Evolutionary conservation across 2,888 invertebrate genomes (phyloP).

Genomic region (Aphodius sticticus): DNA sequence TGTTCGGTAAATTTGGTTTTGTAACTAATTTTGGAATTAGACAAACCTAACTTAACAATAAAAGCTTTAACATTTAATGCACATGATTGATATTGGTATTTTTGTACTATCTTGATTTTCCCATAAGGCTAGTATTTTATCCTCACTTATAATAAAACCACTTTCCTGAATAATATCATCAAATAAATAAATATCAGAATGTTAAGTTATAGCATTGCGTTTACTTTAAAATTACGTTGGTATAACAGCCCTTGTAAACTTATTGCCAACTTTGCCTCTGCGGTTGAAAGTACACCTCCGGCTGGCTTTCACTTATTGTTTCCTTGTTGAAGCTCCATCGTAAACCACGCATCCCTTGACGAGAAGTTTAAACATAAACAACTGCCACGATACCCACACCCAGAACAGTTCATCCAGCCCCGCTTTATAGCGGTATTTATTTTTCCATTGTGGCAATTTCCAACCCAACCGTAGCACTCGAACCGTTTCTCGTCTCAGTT

Average conservation of each 20-base stretch:
- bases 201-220: background rate
- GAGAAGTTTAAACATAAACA: constrained; percentile 1
- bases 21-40: too few relatives aligned
- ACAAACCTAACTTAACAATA: too few relatives aligned
- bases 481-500: background rate
- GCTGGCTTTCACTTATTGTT: background rate
- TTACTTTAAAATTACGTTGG: background rate
- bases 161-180: background rate
- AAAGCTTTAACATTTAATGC: too few relatives aligned
- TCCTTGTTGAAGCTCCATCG: background rate
- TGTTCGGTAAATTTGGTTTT: too few relatives aligned
- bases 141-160: too few relatives aligned
- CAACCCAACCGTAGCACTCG: background rate
- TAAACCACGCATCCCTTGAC: background rate
- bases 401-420: background rate
- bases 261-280: background rate
- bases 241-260: background rate
- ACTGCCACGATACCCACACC: too few relatives aligned
- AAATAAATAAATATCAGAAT: background rate
- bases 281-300: background rate
- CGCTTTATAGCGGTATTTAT: background rate
- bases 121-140: too few relatives aligned
- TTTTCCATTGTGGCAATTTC: background rate
- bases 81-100: too few relatives aligned
- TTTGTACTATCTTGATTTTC: too few relatives aligned